phyloP scores from a whole-genome alignment of 2,797 vertebrate genomes.

The Acropternis orthonyx region DNA sequence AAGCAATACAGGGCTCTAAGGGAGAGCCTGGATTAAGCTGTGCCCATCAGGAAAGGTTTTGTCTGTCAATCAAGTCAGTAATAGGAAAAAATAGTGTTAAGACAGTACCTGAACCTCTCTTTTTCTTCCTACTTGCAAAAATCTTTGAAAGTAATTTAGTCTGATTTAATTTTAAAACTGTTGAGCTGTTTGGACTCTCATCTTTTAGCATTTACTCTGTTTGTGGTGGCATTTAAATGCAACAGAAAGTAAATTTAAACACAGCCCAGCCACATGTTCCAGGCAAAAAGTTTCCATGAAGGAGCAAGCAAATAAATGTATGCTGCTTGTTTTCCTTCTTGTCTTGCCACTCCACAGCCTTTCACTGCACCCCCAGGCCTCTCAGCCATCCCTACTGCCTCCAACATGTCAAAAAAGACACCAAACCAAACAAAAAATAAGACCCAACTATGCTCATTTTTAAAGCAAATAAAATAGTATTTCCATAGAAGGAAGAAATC shows the following conservation, averaged over 20 bases:
- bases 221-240: constrained; percentile 41
- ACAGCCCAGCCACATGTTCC: neutral
- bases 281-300: neutral
- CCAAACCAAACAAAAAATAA: neutral
- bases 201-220: constrained; percentile 5
- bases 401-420: neutral
- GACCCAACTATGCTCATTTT: neutral
- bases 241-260: constrained; percentile 25
- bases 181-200: neutral
- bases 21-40: neutral
- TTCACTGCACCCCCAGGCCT: neutral
- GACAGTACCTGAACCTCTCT: neutral
- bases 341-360: neutral
- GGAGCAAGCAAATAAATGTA: neutral
- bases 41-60: neutral
- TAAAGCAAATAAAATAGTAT: neutral
- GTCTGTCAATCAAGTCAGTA: neutral
- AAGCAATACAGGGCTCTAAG: accelerated
- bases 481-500: neutral
- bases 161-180: neutral
- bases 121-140: neutral
- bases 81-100: neutral
- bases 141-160: neutral
- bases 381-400: neutral
- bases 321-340: neutral